These are phyloP conservation scores for Fistularia commersonii DNA, from an alignment of 2,797 vertebrate species.

Conservation along the genomic window DNA sequence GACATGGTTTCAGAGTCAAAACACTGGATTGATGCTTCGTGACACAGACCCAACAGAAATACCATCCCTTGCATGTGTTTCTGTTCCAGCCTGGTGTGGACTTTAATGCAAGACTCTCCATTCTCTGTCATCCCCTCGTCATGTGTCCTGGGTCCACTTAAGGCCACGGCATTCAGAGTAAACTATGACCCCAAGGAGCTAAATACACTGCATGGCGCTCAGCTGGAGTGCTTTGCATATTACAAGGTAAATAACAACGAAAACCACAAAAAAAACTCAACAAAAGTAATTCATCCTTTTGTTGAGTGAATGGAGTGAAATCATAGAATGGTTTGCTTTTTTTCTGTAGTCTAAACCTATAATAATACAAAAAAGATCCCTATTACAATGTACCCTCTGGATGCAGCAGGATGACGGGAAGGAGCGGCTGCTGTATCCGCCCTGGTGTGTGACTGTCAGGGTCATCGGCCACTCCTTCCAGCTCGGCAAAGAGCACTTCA, in stretches of 20 bases:
- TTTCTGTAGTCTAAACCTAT: too few relatives aligned
- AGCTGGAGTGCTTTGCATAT: conserved; percentile 87
- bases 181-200: conserved; percentile 76
- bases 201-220: conserved; percentile 77
- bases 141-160: conserved; percentile 82
- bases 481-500: conserved; percentile 70
- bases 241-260: conserved; percentile 74
- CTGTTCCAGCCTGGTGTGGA: conserved; percentile 79
- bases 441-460: conserved; percentile 86
- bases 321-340: too few relatives aligned
- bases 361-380: too few relatives aligned
- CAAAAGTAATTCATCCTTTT: too few relatives aligned
- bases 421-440: conserved; percentile 74
- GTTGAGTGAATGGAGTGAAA: too few relatives aligned
- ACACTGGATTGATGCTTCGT: too few relatives aligned
- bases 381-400: conserved; percentile 33
- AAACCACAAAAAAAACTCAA: too few relatives aligned
- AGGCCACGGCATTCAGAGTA: conserved; percentile 81
- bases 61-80: conserved; percentile 1
- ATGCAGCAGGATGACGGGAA: conserved; percentile 68
- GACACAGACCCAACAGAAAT: too few relatives aligned
- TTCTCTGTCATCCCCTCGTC: conserved; percentile 80
- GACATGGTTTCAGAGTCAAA: too few relatives aligned
- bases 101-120: conserved; percentile 59
- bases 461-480: conserved; percentile 82